These are phyloP conservation scores for Oasisia sp. DNA, from an alignment of 2,888 invertebrate species.

Conservation along the genomic window DNA sequence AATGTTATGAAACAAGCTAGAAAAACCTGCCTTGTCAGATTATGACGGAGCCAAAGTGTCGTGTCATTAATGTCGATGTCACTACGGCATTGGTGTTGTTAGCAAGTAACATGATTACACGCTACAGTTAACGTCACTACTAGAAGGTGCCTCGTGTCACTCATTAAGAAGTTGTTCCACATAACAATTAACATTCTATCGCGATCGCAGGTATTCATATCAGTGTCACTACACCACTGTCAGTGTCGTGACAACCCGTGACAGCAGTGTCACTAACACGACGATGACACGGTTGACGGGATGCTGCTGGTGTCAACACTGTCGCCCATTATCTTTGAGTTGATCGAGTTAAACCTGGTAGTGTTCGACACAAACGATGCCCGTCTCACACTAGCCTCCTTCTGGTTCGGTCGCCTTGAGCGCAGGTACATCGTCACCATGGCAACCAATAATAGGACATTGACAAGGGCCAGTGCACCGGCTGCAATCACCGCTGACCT, in stretches of 20 bases:
- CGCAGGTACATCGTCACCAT: slow-evolving; percentile 17
- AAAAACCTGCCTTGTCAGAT: neutral
- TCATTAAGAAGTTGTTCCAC: neutral
- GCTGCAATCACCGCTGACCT: neutral
- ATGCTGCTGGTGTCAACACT: neutral
- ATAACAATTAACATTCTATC: neutral
- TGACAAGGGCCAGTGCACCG: neutral
- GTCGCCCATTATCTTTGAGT: neutral
- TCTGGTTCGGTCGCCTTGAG: slow-evolving; percentile 13
- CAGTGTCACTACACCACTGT: neutral
- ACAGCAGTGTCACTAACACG: neutral
- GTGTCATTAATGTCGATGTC: neutral
- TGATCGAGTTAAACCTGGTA: slow-evolving; percentile 19
- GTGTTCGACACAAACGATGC: neutral
- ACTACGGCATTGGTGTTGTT: neutral
- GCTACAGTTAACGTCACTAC: neutral
- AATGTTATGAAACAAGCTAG: neutral
- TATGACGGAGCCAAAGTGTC: neutral
- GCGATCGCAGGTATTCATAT: neutral
- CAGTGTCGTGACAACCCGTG: neutral
- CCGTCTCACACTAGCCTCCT: neutral
- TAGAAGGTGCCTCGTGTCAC: neutral
- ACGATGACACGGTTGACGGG: neutral
- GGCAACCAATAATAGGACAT: slow-evolving; percentile 24
- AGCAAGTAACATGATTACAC: neutral